Base-by-base conservation (phyloP, 2,888 invertebrate genomes). In the Crepidodera aurea region DNA sequence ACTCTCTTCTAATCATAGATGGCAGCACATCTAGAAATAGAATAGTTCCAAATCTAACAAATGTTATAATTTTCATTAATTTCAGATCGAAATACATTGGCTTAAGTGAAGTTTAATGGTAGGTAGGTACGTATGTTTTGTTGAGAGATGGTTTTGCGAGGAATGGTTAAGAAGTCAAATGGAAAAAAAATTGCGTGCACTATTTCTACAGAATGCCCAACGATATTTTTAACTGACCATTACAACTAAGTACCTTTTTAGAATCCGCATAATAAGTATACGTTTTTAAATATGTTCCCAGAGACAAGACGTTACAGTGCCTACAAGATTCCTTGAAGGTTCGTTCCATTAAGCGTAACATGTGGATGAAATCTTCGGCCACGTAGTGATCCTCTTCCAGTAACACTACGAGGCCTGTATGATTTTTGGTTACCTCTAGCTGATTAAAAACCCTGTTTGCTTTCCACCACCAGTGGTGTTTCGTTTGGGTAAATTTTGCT, bases 381-480 rank as follows among this genome's bases (percentile, higher is more conserved):
- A 98, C 94, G 80, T 96, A 98, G 78, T 99, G 98, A 80, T 99
- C 98, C 81, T 99, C 99, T 83, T 98, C 98, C 48, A 99, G 84
- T 77, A 99, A 93, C 62, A 98, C 84, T 4, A 98, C 92, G 79
- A 92, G 84, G 83, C 94, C 94, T 50, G 89, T 88, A 78, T 95
- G 95, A 73, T 91, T 89, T 64, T 87, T 84, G 7, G 96, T 93
- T n/a, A 90, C 87, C 72, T 90, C 87, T 37, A 98, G 84, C 72
- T 93, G 92, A 78, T 96, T 94, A 83, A 98, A 98, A 32, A 98
- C 94, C 72, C 93, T 84, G 79, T 94, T 93, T 1, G 97, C 96
- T 81, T 99, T 99, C 98, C 98, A 99, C 94, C 98, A 98, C 98
- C 98, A 99, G 78, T 99, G 99, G 80, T 98, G 98, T 78, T 99